phyloP scores from a whole-genome alignment of 2,888 invertebrate species.

The Galeopsomyia nigrocyanea region DNA sequence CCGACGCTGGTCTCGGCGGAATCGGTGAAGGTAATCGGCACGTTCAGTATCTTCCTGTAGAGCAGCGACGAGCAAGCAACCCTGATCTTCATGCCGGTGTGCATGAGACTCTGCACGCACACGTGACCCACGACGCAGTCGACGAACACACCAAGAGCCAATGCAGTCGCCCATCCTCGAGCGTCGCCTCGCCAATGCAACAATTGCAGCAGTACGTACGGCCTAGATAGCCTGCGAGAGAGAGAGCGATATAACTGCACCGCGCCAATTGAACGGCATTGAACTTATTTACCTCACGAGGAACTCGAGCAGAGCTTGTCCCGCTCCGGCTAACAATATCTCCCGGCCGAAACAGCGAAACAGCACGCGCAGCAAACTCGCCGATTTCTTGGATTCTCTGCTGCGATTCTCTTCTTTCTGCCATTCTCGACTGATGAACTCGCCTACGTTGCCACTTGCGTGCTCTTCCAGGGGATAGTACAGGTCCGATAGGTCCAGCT shows the following conservation, averaged over 20 bases:
- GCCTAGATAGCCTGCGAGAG: constrained; percentile 58
- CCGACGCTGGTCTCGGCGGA: constrained; percentile 77
- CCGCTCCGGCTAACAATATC: constrained; percentile 73
- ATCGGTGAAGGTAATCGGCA: constrained; percentile 71
- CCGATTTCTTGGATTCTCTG: constrained; percentile 62
- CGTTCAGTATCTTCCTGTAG: constrained; percentile 81
- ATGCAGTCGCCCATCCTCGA: constrained; percentile 68
- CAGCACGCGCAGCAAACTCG: constrained; percentile 73
- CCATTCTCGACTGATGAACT: constrained; percentile 70
- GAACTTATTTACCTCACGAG: constrained; percentile 70
- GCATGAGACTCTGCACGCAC: constrained; percentile 75
- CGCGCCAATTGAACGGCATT: too few species aligned
- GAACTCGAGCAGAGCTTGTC: constrained; percentile 75
- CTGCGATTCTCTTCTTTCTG: constrained; percentile 63
- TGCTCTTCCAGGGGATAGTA: constrained; percentile 79
- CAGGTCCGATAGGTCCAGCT: constrained; percentile 81
- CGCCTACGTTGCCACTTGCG: constrained; percentile 74
- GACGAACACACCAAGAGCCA: constrained; percentile 60
- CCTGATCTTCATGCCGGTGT: constrained; percentile 79
- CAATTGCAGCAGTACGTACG: constrained; percentile 58
- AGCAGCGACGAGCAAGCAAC: constrained; percentile 79
- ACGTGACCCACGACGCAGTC: constrained; percentile 71
- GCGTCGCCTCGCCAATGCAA: constrained; percentile 63
- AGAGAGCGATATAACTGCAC: too few species aligned
- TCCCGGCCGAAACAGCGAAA: constrained; percentile 73